phyloP scores from a whole-genome alignment of 2,888 invertebrate genomes.

The Ferrisia virgata region DNA sequence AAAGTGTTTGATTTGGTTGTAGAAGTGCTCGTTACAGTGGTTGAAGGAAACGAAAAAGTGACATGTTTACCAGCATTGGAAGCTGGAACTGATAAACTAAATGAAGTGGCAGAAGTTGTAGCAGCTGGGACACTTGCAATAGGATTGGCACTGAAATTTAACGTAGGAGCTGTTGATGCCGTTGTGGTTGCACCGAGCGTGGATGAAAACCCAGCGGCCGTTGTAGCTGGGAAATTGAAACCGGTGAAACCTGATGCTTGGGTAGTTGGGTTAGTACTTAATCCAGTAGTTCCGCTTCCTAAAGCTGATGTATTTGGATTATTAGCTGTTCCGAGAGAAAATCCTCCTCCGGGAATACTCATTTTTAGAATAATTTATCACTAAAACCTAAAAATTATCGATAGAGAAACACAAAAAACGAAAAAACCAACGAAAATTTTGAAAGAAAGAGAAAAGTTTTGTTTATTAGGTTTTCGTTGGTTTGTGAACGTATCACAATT shows the following conservation, averaged over 20 bases:
- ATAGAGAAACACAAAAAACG: neutral
- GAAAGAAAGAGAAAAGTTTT: neutral
- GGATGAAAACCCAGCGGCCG: conserved; percentile 17
- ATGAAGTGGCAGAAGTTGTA: neutral
- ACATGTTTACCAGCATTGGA: neutral
- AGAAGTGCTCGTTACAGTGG: neutral
- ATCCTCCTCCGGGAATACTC: neutral
- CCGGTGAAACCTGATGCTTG: conserved; percentile 20
- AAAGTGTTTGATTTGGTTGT: neutral
- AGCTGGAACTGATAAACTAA: neutral
- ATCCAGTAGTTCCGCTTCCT: neutral
- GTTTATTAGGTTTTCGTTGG: neutral
- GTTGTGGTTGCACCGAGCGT: neutral
- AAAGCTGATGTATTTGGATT: neutral
- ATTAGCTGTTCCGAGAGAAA: neutral
- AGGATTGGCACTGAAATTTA: conserved; percentile 23
- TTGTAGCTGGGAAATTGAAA: neutral
- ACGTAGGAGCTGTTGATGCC: neutral
- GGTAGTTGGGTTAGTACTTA: neutral
- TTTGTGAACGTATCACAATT: neutral
- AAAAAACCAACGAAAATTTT: neutral
- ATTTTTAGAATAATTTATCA: neutral
- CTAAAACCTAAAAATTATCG: neutral
- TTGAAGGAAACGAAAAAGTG: neutral
- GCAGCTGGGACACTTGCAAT: neutral